These are phyloP conservation scores for Amphimedon queenslandica DNA, from an alignment of 37 sponge, comb jelly and placozoan genomes.

Conservation along the genomic window DNA sequence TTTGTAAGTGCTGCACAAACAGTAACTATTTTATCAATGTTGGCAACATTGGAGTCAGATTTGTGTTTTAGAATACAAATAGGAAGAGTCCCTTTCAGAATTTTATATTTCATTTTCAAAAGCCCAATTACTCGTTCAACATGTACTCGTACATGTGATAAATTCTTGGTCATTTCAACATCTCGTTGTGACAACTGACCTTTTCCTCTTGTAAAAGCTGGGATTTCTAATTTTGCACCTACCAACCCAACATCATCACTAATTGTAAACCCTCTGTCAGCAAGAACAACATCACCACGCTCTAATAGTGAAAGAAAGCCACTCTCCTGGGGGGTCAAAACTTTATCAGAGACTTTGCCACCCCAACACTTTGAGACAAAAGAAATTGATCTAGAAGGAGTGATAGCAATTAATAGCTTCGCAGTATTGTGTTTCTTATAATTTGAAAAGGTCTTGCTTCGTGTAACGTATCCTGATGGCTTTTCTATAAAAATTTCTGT, in stretches of 20 bases:
- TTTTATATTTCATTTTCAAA: constrained; percentile 39
- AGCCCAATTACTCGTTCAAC: constrained; percentile 55
- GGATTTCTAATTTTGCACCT: constrained; percentile 39
- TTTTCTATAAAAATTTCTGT: constrained; percentile 24
- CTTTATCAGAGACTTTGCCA: constrained; percentile 34
- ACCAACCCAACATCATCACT: constrained; percentile 28
- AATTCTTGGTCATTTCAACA: constrained; percentile 17
- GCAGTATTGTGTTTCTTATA: constrained; percentile 54
- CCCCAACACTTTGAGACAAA: constrained; percentile 40
- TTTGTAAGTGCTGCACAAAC: too few relatives aligned
- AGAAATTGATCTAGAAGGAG: too few relatives aligned
- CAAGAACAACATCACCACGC: constrained; percentile 36
- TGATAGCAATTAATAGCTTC: constrained; percentile 42
- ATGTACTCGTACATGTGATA: constrained; percentile 36
- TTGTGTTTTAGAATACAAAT: too few relatives aligned
- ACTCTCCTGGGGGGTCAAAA: constrained; percentile 9
- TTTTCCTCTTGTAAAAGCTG: constrained; percentile 30
- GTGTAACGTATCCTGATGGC: not conserved
- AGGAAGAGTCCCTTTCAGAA: too few relatives aligned
- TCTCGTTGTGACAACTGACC: constrained; percentile 19
- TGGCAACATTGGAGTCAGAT: too few relatives aligned
- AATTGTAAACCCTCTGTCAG: constrained; percentile 40
- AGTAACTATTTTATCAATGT: too few relatives aligned
- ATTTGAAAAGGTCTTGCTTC: constrained; percentile 37
- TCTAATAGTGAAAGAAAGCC: constrained; percentile 26